Percentiles rank a stretch among this genome's conserved stretches.
Evolutionary conservation across 1,140 invertebrate species (phyloP).

Genomic region (Polypedilum vanderplanki): DNA sequence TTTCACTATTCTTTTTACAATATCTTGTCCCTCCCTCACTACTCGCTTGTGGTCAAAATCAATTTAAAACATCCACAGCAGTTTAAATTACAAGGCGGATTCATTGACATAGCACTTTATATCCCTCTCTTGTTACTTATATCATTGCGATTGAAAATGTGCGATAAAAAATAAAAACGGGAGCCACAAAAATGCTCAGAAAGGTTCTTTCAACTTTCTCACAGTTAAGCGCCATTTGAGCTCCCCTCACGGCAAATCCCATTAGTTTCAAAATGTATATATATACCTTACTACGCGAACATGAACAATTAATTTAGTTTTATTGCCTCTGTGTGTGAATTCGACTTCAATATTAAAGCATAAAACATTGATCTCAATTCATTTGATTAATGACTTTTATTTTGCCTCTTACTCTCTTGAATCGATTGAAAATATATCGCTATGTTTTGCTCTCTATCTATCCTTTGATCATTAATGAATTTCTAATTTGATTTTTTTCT

Average conservation of each 20-base stretch:
- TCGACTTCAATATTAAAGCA: slow-evolving; percentile 2
- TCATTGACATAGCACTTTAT: slow-evolving; percentile 1
- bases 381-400: slow-evolving; percentile 19
- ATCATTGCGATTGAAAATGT: not conserved
- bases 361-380: slow-evolving; percentile 24
- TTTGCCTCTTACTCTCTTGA: not conserved
- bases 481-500: slow-evolving; percentile 21
- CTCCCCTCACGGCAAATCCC: not conserved
- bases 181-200: not conserved
- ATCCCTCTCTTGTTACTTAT: not conserved
- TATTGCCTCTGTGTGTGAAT: slow-evolving; percentile 11
- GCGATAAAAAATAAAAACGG: no score
- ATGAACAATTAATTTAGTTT: slow-evolving; percentile 23
- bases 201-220: slow-evolving; percentile 21
- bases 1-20: not conserved
- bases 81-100: slow-evolving; percentile 27
- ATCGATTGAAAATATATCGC: not conserved
- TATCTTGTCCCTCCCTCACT: not conserved
- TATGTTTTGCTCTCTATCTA: not conserved
- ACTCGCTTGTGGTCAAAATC: not conserved
- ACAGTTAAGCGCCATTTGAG: slow-evolving; percentile 27
- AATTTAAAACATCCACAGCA: not conserved
- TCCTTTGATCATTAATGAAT: slow-evolving; percentile 23
- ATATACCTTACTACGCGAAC: not conserved
- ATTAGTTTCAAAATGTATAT: slow-evolving; percentile 20